These are phyloP conservation scores for Eilema depressum DNA, from an alignment of 2,888 invertebrate species.

Conservation along the genomic window DNA sequence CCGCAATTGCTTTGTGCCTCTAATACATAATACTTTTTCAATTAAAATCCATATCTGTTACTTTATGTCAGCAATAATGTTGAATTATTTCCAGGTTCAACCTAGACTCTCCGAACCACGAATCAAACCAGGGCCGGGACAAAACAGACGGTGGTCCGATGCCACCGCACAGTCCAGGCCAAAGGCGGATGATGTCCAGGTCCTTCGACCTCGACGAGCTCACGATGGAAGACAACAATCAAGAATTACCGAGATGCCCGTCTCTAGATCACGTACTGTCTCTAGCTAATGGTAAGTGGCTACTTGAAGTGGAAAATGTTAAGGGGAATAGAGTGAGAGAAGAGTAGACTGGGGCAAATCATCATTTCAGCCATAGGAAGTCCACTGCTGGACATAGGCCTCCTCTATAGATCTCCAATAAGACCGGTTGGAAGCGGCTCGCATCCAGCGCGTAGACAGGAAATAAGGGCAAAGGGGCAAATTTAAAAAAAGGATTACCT, in stretches of 20 bases:
- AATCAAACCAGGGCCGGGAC: slow-evolving; percentile 61
- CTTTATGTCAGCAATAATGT: too few relatives aligned
- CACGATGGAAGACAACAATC: slow-evolving; percentile 57
- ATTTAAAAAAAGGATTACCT: too few relatives aligned
- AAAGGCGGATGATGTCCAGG: slow-evolving; percentile 73
- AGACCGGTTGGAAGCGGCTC: too few relatives aligned
- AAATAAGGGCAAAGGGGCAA: too few relatives aligned
- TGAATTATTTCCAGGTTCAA: slow-evolving; percentile 74
- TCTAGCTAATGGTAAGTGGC: slow-evolving; percentile 62
- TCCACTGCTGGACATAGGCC: too few relatives aligned
- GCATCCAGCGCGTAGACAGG: too few relatives aligned
- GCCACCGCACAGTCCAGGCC: slow-evolving; percentile 62
- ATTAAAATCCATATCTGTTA: too few relatives aligned
- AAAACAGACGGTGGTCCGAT: slow-evolving; percentile 66
- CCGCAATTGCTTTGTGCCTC: too few relatives aligned
- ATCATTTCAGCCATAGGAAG: too few relatives aligned
- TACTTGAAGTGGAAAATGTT: background rate
- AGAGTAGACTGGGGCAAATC: too few relatives aligned
- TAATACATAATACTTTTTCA: too few relatives aligned
- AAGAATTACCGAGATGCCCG: slow-evolving; percentile 74
- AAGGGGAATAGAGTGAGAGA: background rate
- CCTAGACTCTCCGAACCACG: slow-evolving; percentile 73
- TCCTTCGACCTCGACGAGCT: slow-evolving; percentile 80
- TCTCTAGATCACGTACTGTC: slow-evolving; percentile 79
- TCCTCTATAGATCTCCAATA: too few relatives aligned